Evolutionary conservation across 2,888 invertebrate genomes (phyloP), one percentile per base, ranked within the genome.

Genomic region (Protula sp.): DNA sequence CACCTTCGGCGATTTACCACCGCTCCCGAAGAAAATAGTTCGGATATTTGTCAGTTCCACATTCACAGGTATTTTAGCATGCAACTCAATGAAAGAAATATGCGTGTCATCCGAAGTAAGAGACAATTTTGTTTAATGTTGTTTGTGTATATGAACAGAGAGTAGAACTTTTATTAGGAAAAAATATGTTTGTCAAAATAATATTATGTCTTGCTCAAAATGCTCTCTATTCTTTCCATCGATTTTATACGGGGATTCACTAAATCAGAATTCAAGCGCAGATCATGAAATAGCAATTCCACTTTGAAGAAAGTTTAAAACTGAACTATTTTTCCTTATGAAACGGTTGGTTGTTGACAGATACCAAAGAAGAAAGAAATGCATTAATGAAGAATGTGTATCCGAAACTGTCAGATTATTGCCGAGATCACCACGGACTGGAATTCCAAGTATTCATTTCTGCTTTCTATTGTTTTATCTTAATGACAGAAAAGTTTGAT

Each of bases 11-110:
- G 87, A 88, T 54, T 83, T 97, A 68, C 95, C 95, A 0, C 91
- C 94, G 0, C 92, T 95, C 68, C 93, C 93, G 83, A 94, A 94
- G 50, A 94, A 95, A 85, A 92, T 95, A 74, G 95, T 97, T 45
- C 86, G 95, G 72, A 95, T 97, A 71, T 97, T 97, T 80, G 94
- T 94, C 67, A 94, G 94, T 76, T 95, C 95, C 2, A 97, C 97
- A 0, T 97, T 97, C 75, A 95, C 95, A 74, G 94, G 94, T 92
- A 82, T 79, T 63, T 47, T 53, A n/a, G n/a, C n/a, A n/a, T n/a
- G n/a, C n/a, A n/a, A n/a, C n/a, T n/a, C n/a, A n/a, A n/a, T n/a
- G n/a, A n/a, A n/a, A n/a, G n/a, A n/a, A n/a, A n/a, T n/a, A n/a
- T n/a, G n/a, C n/a, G n/a, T n/a, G n/a, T n/a, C n/a, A n/a, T n/a